Evolutionary conservation across 2,888 invertebrate species (phyloP), one percentile per base, ranked within the genome.

Genomic region (Cheilosia vulpina): DNA sequence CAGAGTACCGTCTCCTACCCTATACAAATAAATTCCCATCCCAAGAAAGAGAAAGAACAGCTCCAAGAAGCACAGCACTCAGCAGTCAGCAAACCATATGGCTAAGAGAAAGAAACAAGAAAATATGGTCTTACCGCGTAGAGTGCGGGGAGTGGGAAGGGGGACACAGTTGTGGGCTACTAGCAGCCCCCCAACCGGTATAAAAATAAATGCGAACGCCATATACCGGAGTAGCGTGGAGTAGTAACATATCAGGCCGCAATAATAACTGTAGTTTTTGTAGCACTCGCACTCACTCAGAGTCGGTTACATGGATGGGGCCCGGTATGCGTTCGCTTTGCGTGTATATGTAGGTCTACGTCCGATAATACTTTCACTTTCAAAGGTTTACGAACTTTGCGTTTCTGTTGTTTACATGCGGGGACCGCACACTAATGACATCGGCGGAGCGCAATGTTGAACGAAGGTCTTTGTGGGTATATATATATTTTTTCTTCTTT

Each of bases 351-450:
- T 92, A 92, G 92, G 92, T 92, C 91, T 91, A 90, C 90, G 92
- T 91, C 92, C 92, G 91, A 91, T 90, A 89, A 90, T 91, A 91
- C 92, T 92, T 92, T 92, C 92, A 92, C 92, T 92, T 91, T 92
- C 91, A 90, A 91, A 92, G 91, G 91, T 92, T 89, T 90, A 91
- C 90, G 91, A 91, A 92, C 92, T 91, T 90, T 91, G 75, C 60
- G 71, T 73, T 75, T 87, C 75, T 79, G 89, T 89, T 91, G 91
- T 90, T 90, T 90, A 91, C 90, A 90, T 89, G 88, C 65, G 82
- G 81, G 63, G 47, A 72, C 69, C 63, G 69, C 63, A 65, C 63
- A 47, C 78, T 78, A 77, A 72, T 87, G 68, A 75, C 60, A 84
- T 68, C 62, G 55, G 45, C 41, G 38, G 76, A 71, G 80, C 50